Percentiles rank a stretch among this genome's conserved stretches.
Conservation (phyloP, 2,888 invertebrate species). For the Scrobipalpa atriplicella region DNA sequence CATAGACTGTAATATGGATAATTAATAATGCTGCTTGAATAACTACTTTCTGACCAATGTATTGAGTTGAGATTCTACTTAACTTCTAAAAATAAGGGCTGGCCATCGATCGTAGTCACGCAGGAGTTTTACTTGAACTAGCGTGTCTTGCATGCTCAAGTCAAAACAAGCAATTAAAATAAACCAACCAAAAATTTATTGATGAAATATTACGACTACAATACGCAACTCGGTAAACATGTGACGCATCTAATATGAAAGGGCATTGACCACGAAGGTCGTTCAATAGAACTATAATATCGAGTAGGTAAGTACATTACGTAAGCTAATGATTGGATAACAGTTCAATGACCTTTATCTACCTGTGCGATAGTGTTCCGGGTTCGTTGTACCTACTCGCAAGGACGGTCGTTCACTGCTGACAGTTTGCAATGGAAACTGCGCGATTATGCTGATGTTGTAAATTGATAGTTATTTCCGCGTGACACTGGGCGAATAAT, state of each 20-base stretch:
- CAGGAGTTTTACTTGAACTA: neutral
- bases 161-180: neutral
- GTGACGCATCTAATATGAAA: constrained; percentile 40
- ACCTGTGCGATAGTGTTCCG: constrained; percentile 60
- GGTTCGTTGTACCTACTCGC: constrained; percentile 70
- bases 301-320: constrained; percentile 62
- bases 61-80: too few relatives aligned
- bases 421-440: constrained; percentile 14
- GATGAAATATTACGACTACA: neutral
- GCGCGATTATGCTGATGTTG: constrained; percentile 17
- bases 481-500: constrained; percentile 9
- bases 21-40: too few relatives aligned
- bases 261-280: constrained; percentile 70
- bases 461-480: neutral
- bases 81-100: neutral
- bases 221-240: constrained; percentile 22
- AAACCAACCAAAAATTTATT: neutral
- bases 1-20: too few relatives aligned
- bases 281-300: constrained; percentile 57
- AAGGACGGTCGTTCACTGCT: constrained; percentile 65
- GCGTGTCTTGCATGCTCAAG: neutral
- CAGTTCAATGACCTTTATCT: constrained; percentile 61
- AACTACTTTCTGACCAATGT: too few relatives aligned
- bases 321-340: constrained; percentile 65
- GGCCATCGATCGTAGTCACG: neutral